These are phyloP conservation scores for Tenebrosternarchus preto DNA, from an alignment of 2,113 vertebrate genomes.

Conservation along the genomic window DNA sequence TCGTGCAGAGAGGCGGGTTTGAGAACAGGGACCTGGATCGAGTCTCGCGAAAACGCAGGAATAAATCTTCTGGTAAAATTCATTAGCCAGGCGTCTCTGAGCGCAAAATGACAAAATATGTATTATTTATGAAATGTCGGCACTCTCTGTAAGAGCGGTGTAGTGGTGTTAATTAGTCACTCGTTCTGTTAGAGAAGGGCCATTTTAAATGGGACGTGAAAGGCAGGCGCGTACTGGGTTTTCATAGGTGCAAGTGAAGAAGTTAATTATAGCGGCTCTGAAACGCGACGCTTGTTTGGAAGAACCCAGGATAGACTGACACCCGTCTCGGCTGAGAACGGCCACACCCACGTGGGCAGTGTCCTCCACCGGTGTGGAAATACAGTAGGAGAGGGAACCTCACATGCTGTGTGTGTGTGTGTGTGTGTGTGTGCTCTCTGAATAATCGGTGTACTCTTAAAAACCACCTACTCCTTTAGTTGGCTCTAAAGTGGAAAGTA, in stretches of 20 bases:
- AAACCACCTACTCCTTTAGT: slow-evolving; percentile 49
- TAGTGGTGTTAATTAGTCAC: slow-evolving; percentile 80
- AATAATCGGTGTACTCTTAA: too few species aligned
- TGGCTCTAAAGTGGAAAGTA: slow-evolving; percentile 43
- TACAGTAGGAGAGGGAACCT: slow-evolving; percentile 9
- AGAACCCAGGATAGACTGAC: slow-evolving; percentile 73
- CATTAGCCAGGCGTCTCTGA: slow-evolving; percentile 80
- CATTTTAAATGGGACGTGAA: slow-evolving; percentile 78
- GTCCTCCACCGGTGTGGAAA: slow-evolving; percentile 39
- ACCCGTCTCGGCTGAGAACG: slow-evolving; percentile 67
- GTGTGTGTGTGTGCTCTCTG: slow-evolving; percentile 20
- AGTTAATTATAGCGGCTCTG: slow-evolving; percentile 74
- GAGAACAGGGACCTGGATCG: slow-evolving; percentile 52
- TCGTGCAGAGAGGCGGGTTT: slow-evolving; percentile 57
- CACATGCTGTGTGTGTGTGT: slow-evolving; percentile 12
- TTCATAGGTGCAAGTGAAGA: slow-evolving; percentile 74
- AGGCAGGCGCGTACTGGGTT: slow-evolving; percentile 66
- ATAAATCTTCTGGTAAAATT: slow-evolving; percentile 82
- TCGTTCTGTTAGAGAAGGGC: slow-evolving; percentile 78
- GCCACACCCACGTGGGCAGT: slow-evolving; percentile 48
- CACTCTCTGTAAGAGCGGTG: slow-evolving; percentile 73
- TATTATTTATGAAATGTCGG: slow-evolving; percentile 82
- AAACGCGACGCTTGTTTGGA: slow-evolving; percentile 75
- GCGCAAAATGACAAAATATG: slow-evolving; percentile 81
- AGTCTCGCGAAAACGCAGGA: slow-evolving; percentile 69